Percentiles rank a stretch among this genome's conserved stretches.
Evolutionary conservation across 1,140 invertebrate species (phyloP).

Genomic region (Bombus ignitus): DNA sequence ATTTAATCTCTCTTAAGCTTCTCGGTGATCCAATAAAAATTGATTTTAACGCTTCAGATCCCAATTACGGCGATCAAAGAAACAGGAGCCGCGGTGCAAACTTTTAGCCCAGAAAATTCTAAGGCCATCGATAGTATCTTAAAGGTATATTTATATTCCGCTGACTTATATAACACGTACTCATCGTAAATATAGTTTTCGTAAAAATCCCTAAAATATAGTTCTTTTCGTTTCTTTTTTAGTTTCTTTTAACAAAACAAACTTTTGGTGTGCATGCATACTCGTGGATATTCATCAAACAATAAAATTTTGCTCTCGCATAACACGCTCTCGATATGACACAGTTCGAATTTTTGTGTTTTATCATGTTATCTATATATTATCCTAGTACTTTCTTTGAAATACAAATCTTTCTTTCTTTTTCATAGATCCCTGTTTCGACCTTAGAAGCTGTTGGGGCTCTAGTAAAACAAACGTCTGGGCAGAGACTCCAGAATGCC

Average conservation of each 20-base stretch:
- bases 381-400: too few relatives aligned
- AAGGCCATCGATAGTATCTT: conserved; percentile 69
- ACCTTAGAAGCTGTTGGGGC: conserved; percentile 72
- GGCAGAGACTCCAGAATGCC: conserved; percentile 34
- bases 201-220: not conserved
- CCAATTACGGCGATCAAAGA: conserved; percentile 75
- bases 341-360: too few relatives aligned
- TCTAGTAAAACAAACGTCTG: conserved; percentile 66
- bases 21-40: not conserved
- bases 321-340: too few relatives aligned
- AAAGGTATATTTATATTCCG: conserved; percentile 66
- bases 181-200: not conserved
- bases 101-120: conserved; percentile 70
- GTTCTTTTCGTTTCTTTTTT: too few relatives aligned
- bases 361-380: too few relatives aligned
- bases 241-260: too few relatives aligned
- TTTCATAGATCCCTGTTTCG: conserved; percentile 71
- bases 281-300: too few relatives aligned
- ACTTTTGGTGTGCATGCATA: too few relatives aligned
- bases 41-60: conserved; percentile 64
- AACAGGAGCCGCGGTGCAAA: conserved; percentile 70
- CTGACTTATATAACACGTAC: not conserved
- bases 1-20: not conserved
- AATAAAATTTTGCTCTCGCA: too few relatives aligned
- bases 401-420: too few relatives aligned